These are phyloP conservation scores for Euzetes globulus DNA, from an alignment of 2,888 invertebrate species.

Conservation along the genomic window DNA sequence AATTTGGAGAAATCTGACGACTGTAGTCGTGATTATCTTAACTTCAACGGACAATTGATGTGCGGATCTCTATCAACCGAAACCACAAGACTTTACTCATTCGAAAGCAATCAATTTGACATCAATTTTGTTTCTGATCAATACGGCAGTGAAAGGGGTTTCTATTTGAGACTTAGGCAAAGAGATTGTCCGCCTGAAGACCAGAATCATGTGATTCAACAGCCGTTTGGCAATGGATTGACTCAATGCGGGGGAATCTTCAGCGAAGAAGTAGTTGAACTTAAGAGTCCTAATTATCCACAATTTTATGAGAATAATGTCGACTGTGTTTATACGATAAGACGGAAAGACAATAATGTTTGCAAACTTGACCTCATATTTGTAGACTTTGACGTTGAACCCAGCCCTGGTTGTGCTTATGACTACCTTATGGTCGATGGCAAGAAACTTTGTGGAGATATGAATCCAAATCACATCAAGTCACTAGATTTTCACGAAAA, in stretches of 20 bases:
- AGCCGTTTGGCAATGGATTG: constrained; percentile 12
- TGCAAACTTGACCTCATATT: constrained; percentile 42
- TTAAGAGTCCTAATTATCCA: constrained; percentile 42
- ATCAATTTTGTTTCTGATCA: constrained; percentile 38
- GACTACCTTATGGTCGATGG: constrained; percentile 43
- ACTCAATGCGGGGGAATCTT: constrained; percentile 14
- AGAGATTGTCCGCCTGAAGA: constrained; percentile 31
- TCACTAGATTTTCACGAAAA: constrained; percentile 35
- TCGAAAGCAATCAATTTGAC: constrained; percentile 38
- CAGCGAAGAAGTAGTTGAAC: constrained; percentile 35
- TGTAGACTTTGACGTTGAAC: constrained; percentile 43
- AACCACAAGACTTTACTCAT: constrained; percentile 34
- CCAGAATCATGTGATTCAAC: neutral
- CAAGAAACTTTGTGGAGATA: constrained; percentile 41
- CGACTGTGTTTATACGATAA: constrained; percentile 40
- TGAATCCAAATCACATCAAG: constrained; percentile 30
- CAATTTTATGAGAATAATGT: constrained; percentile 41
- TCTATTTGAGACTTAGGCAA: constrained; percentile 35
- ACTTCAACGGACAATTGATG: constrained; percentile 41
- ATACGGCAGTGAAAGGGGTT: constrained; percentile 19
- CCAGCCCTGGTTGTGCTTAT: constrained; percentile 41
- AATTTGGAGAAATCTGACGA: constrained; percentile 40
- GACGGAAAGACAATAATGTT: constrained; percentile 38
- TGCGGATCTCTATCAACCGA: constrained; percentile 41
- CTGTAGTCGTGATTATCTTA: constrained; percentile 42